Evolutionary conservation across 2,888 invertebrate genomes (phyloP).

Genomic region (Dolichomitus sp.): DNA sequence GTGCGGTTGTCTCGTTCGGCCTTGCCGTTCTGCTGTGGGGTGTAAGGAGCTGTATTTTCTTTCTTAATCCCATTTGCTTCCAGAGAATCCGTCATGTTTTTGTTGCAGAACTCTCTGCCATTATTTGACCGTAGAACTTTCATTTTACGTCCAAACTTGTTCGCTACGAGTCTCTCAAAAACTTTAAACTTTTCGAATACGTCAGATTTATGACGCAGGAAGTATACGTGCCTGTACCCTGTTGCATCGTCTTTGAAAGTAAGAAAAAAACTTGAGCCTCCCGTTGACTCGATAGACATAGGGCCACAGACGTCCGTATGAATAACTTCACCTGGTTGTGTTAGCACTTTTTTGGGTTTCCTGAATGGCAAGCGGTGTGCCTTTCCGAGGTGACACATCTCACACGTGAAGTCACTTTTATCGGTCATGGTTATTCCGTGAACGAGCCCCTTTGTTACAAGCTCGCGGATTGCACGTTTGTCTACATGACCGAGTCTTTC

Average conservation of each 20-base stretch:
- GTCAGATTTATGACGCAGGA: neutral
- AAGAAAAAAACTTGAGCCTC: neutral
- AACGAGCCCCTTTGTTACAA: neutral
- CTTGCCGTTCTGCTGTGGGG: neutral
- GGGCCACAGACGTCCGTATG: neutral
- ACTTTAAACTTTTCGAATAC: neutral
- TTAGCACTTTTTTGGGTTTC: neutral
- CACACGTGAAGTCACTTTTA: neutral
- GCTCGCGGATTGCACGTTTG: neutral
- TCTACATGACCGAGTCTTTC: neutral
- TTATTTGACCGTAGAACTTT: neutral
- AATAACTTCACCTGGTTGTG: neutral
- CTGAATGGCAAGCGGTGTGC: neutral
- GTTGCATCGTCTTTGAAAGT: neutral
- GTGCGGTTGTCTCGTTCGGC: neutral
- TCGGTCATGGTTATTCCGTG: neutral
- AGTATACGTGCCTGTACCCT: neutral
- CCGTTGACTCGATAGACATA: neutral
- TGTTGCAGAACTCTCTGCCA: neutral
- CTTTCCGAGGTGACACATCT: neutral
- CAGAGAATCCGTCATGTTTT: neutral
- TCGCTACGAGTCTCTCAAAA: neutral
- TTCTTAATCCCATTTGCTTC: neutral
- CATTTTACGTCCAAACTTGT: no score
- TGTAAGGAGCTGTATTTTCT: neutral